Evolutionary conservation across 1,140 invertebrate genomes (phyloP), one percentile per base, ranked within the genome.

Genomic region (Trypoxylus dichotomus): DNA sequence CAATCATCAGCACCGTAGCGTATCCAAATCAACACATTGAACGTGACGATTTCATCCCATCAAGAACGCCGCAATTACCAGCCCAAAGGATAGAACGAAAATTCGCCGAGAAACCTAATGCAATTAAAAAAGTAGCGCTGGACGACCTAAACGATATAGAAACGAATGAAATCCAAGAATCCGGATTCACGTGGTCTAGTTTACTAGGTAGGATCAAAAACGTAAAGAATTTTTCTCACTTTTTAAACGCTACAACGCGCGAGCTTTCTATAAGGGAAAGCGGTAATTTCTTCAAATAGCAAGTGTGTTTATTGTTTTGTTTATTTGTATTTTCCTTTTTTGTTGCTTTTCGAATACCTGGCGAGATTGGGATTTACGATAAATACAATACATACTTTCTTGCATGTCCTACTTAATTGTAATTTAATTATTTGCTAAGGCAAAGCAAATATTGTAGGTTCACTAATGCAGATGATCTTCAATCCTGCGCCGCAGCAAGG

Each of bases 381-480:
- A 54, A 54, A 54, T 54, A 19, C 47, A 19, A 3, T 43, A 43
- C 32, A 37, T 37, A 54, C 47, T 54, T 54, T 54, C 47, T 54
- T 54, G 47, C 47, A 54, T 54, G n/a, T 54, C 19, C n/a, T 15
- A 19, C 43, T 68, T 71, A 29, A 27, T 27, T 71, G 13, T 21
- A 21, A 19, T 21, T n/a, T 27, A 37, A n/a, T 74, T 74, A 11
- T 24, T 27, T 41, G 15, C 43, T 75, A 25, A 47, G n/a, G n/a
- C 15, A 75, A 54, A 24, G 15, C n/a, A 15, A 54, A 24, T 47
- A 42, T 47, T 47, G n/a, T 54, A 91, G 89, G 89, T 54, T 94
- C 94, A 90, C 85, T 94, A 21, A 94, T 97, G 92, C 94, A 95
- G 86, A 93, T 96, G 91, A 87, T 96, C 80, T 92, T 96, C 84